Evolutionary conservation across 2,113 vertebrate genomes (phyloP).

Genomic region (Hiodon alosoides): DNA sequence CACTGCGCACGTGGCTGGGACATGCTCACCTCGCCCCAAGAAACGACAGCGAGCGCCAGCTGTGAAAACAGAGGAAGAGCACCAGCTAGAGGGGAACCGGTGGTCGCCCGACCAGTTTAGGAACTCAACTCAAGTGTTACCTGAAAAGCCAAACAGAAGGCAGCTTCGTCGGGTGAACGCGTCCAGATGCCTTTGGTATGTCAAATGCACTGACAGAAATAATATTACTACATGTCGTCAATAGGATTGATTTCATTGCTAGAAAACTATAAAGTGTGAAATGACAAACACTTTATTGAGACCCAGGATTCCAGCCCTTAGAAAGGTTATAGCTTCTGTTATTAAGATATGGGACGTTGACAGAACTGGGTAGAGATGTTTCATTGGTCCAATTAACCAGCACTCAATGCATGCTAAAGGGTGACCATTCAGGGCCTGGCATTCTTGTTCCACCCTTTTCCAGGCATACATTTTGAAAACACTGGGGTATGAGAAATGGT

Average conservation of each 20-base stretch:
- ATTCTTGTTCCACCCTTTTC: too few species aligned
- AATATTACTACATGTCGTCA: too few species aligned
- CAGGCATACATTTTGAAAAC: too few species aligned
- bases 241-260: background rate
- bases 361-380: background rate
- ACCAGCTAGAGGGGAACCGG: conserved; percentile 3
- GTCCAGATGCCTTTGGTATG: background rate
- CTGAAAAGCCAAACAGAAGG: background rate
- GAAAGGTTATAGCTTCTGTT: background rate
- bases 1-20: background rate
- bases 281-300: background rate
- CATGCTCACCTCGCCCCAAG: conserved; percentile 1
- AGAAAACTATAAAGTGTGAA: background rate
- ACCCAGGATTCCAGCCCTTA: too few species aligned
- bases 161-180: background rate
- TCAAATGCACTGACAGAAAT: too few species aligned
- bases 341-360: background rate
- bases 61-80: conserved; percentile 44
- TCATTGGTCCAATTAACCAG: background rate
- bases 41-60: conserved; percentile 27
- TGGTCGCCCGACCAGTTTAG: background rate
- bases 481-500: too few species aligned
- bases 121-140: conserved; percentile 9
- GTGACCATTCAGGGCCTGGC: too few species aligned
- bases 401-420: background rate